phyloP scores from a whole-genome alignment of 2,888 invertebrate genomes.

The Scaptomyza polygonia region DNA sequence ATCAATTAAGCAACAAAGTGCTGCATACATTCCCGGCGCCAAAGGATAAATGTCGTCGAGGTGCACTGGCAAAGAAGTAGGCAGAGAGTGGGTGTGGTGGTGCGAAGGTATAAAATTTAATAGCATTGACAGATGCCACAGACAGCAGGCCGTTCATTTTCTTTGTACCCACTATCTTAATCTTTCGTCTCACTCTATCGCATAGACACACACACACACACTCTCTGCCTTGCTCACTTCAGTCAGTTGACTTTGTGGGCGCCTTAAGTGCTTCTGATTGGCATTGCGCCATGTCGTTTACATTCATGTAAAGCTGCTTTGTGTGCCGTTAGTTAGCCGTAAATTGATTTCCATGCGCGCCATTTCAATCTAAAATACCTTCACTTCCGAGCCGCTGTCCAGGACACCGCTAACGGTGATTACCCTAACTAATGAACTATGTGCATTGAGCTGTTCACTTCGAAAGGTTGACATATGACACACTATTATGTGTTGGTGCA shows the following conservation, averaged over 20 bases:
- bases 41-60: conserved; percentile 67
- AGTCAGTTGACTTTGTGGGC: background rate
- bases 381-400: conserved; percentile 1
- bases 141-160: conserved; percentile 49
- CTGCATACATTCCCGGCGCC: conserved; percentile 66
- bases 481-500: background rate
- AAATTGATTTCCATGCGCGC: conserved; percentile 52
- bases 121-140: conserved; percentile 73
- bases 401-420: conserved; percentile 8
- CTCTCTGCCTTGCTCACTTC: background rate
- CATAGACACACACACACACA: background rate
- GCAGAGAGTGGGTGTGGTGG: background rate
- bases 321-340: conserved; percentile 52
- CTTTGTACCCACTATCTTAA: conserved; percentile 48
- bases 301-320: conserved; percentile 54
- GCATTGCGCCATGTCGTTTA: conserved; percentile 53
- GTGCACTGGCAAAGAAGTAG: conserved; percentile 14
- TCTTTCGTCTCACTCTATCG: conserved; percentile 8
- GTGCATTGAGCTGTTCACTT: background rate
- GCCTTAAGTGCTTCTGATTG: conserved; percentile 65
- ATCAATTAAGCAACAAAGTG: conserved; percentile 82
- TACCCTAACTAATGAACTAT: background rate
- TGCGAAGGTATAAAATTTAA: conserved; percentile 57
- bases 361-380: conserved; percentile 1
- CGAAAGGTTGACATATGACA: background rate